Base-by-base conservation (phyloP, 2,888 invertebrate genomes). In the Drosophila birchii region DNA sequence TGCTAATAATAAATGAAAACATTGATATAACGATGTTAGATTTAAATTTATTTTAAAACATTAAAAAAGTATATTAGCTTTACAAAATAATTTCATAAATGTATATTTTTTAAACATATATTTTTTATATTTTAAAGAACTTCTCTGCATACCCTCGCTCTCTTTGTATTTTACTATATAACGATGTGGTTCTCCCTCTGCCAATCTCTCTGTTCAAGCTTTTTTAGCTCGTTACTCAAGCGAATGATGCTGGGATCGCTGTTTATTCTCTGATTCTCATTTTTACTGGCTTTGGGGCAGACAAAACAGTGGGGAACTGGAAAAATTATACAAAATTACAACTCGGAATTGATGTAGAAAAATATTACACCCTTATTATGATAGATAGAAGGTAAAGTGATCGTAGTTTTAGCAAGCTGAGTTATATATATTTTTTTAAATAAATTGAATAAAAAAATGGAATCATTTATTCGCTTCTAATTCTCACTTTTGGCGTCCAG, bases 221-320 rank as follows among this genome's bases (percentile, higher is more conserved):
- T 18, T 18, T 18, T 18, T 49, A 32, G 8, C 49, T 4, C 5
- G 8, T 5, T 32, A 18, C 8, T 49, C 12, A 47, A 45, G 34
- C 45, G 20, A 45, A 12, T 41, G 60, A 58, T 57, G 60, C 60
- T 60, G 60, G n/a, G 18, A 23, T 32, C 23, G n/a, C 41, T 23
- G 32, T 34, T 11, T 14, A 23, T n/a, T 23, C 49, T 32, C 49
- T 14, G 6, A 32, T 49, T 18, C 18, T 49, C 32, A 18, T 7
- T 47, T 47, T 12, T 12, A 4, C 16, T 9, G 8, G 8, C 18
- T 18, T 32, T 49, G 18, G 18, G 2, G 8, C 7, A 12, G 2
- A 0, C 18, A 4, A 7, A 18, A 49, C 49, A 49, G 49, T 49
- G 49, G 49, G 18, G 4, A 18, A 29, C 12, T 0, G 1, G 4